Base-by-base conservation (phyloP, 2,113 vertebrate genomes). In the Esox niger region DNA sequence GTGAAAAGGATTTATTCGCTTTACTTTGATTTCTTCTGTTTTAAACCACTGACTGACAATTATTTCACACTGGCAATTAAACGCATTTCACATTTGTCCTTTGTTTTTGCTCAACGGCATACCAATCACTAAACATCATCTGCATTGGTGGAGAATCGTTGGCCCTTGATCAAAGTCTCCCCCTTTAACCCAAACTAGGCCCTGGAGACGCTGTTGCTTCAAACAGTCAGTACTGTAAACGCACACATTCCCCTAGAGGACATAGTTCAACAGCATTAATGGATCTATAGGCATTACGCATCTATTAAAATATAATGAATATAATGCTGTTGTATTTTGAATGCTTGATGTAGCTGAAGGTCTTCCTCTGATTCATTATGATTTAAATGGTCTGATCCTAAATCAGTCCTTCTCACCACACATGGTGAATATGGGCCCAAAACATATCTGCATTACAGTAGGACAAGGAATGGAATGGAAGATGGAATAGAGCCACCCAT, bases 21-120 rank as follows among this genome's bases (percentile, higher is more conserved):
- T 29, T 66, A 29, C 1, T 63, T 70, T 70, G 25, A 21, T 64
- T 73, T 62, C 2, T 58, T 58, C 29, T 62, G 15, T 79, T 79
- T n/a, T 64, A 4, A 38, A n/a, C 43, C 61, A 46, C 55, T 76
- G 57, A 55, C n/a, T 11, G 23, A 54, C 49, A 75, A 43, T 68
- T 46, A 72, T 70, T 69, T 62, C 1, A 35, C 54, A 38, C 35
- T 6, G 63, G 3, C 10, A 32, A 33, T 11, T 49, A 11, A 25
- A 69, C 26, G 29, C 67, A 6, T 29, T 23, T 29, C 5, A 4
- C 11, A 73, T 54, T 23, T 52, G 47, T 7, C n/a, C n/a, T 52
- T 64, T 70, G 70, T 9, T 72, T 76, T 62, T 70, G 35, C 38
- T 33, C 30, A 4, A 55, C 23, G 29, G 26, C 21, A 58, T 29